A percentile compares a stretch with the other conserved stretches of the same genome.
phyloP scores from a whole-genome alignment of 2,113 vertebrate genomes.

The Columba janthina region DNA sequence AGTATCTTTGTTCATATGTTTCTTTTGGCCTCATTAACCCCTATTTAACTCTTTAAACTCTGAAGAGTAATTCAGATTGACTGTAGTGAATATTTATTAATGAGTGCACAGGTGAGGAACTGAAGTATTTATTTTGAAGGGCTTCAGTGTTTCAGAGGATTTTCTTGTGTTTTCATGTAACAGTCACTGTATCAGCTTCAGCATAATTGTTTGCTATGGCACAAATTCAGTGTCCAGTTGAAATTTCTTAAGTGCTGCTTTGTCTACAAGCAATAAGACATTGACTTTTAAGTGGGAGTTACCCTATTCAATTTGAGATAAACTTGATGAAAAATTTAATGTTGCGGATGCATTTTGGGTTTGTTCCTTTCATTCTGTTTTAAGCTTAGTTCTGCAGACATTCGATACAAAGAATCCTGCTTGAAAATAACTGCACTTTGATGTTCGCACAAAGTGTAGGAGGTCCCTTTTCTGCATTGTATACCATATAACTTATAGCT shows the following conservation, averaged over 20 bases:
- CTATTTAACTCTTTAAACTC: not conserved
- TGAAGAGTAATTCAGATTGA: not conserved
- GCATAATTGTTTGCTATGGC: not conserved
- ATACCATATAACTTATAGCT: not conserved
- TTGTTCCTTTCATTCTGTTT: not conserved
- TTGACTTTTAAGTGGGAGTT: not conserved
- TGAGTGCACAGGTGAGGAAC: not conserved
- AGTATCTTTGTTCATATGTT: not conserved
- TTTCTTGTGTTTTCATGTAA: not conserved
- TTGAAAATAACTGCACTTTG: not conserved
- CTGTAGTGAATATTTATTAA: constrained; percentile 16
- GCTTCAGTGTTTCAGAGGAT: not conserved
- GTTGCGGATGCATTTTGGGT: not conserved
- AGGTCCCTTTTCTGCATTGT: not conserved
- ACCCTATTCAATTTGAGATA: not conserved
- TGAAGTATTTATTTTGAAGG: not conserved
- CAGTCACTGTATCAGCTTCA: not conserved
- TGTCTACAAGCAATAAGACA: not conserved
- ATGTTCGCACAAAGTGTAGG: not conserved
- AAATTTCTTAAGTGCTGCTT: not conserved
- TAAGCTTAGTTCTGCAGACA: not conserved
- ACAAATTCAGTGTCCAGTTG: not conserved
- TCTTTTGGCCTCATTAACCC: not conserved
- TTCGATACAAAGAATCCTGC: not conserved
- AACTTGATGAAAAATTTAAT: not conserved